Conservation (phyloP, 2,113 vertebrate species). For the Trichechus manatus region DNA sequence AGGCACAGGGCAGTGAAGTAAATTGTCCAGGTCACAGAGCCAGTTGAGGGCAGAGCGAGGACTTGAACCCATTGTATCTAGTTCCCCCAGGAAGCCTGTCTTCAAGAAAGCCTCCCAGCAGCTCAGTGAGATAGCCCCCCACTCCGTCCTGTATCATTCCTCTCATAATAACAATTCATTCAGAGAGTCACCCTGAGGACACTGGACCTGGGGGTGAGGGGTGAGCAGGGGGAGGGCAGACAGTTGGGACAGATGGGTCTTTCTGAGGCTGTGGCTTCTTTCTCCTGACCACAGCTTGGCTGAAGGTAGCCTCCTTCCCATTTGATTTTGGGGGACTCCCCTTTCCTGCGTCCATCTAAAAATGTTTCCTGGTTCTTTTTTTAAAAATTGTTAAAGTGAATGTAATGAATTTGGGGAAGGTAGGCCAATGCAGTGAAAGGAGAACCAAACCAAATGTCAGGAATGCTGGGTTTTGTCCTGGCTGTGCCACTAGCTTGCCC, state of each 20-base stretch:
- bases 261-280: neutral
- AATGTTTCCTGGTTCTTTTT: neutral
- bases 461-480: neutral
- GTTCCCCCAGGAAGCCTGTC: neutral
- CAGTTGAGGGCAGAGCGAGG: neutral
- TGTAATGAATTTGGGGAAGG: neutral
- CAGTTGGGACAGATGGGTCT: rapidly evolving
- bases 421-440: neutral
- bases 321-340: neutral
- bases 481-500: neutral
- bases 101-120: neutral
- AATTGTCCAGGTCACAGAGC: neutral
- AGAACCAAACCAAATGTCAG: neutral
- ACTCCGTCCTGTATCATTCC: no score
- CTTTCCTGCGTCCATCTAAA: neutral
- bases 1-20: neutral
- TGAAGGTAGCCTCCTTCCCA: neutral
- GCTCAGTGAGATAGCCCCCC: neutral
- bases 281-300: neutral
- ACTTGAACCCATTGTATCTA: neutral
- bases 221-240: rapidly evolving
- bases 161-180: neutral
- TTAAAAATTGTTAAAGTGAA: neutral
- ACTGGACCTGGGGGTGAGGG: neutral
- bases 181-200: neutral